These are phyloP conservation scores for Gryllus longicercus DNA, from an alignment of 2,888 invertebrate genomes.

Conservation along the genomic window DNA sequence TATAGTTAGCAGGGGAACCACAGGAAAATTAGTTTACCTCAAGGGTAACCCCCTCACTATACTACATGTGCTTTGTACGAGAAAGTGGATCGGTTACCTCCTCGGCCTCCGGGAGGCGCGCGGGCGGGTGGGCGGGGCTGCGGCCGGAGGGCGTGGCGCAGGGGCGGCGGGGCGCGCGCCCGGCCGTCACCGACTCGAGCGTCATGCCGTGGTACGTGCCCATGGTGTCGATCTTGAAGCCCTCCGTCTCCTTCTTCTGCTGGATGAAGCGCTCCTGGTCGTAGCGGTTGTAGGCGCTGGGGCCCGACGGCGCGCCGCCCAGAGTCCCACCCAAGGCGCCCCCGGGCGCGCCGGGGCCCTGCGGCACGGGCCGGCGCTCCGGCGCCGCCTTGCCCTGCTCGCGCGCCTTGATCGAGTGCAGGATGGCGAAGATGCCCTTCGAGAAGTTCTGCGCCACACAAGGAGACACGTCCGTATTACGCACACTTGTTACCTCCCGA, in stretches of 20 bases:
- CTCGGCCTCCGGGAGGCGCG: too few species aligned
- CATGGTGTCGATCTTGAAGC: slow-evolving; percentile 98
- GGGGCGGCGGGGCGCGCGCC: slow-evolving; percentile 55
- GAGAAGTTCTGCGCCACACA: not conserved
- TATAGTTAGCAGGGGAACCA: too few species aligned
- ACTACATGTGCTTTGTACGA: too few species aligned
- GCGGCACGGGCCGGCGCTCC: not conserved
- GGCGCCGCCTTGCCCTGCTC: slow-evolving; percentile 76
- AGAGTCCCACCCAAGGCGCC: slow-evolving; percentile 48
- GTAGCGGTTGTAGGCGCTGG: slow-evolving; percentile 91
- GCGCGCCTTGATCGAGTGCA: slow-evolving; percentile 85
- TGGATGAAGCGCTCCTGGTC: slow-evolving; percentile 95
- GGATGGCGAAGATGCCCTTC: slow-evolving; percentile 72
- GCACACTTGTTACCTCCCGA: too few species aligned
- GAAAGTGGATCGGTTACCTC: too few species aligned
- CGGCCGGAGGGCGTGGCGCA: too few species aligned
- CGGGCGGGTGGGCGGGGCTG: too few species aligned
- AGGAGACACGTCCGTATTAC: too few species aligned
- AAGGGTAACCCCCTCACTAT: too few species aligned
- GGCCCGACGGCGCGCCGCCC: slow-evolving; percentile 61
- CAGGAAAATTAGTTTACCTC: too few species aligned
- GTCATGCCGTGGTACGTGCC: slow-evolving; percentile 98
- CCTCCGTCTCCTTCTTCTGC: slow-evolving; percentile 96
- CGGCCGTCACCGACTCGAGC: slow-evolving; percentile 93
- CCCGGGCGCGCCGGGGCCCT: not conserved